Base-by-base conservation (phyloP, 2,888 invertebrate genomes). In the Adineta ricciae region DNA sequence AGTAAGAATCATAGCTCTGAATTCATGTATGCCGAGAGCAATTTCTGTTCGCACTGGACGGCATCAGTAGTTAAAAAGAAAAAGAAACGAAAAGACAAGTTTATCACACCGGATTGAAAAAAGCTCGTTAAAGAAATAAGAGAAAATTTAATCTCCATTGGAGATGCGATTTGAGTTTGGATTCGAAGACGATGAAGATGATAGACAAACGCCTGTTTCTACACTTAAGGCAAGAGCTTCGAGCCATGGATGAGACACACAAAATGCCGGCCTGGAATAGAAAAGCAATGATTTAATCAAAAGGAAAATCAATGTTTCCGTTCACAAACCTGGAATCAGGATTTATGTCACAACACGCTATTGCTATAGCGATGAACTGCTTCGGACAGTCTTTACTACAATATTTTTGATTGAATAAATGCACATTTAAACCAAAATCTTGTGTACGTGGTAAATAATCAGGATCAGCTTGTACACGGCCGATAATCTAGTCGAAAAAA, bases 381-480 rank as follows among this genome's bases (percentile, higher is more conserved):
- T 95, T 94, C 0, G 96, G 96, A 89, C 96, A 96, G 86, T 92
- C 92, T 24, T 86, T 84, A 21, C 91, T 88, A 89, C 96, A 96
- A 91, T 95, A 96, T 90, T 95, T 94, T 87, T 95, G 95, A 84
- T 93, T 92, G 90, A 96, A 97, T 9, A 93, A 93, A 86, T 93
- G 92, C 89, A 95, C 95, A 91, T 96, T 96, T 36, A 97, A 92
- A 0, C 96, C 96, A 90, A 97, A 97, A 91, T 97, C 96, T 64
- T 94, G 93, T 1, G 95, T 95, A 72, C 97, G 93, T 4, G 97
- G 96, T 87, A 97, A 91, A 90, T 94, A 94, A 91, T 97, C 97
- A 0, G 97, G 97, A 92, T 97, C 97, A 0, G 97, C 97, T 87
- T 95, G 94, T 9, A 97, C 96, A 78, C 96, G 93, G 0, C 96